Evolutionary conservation across 2,113 vertebrate species (phyloP).

Genomic region (Planiliza haematocheilus): DNA sequence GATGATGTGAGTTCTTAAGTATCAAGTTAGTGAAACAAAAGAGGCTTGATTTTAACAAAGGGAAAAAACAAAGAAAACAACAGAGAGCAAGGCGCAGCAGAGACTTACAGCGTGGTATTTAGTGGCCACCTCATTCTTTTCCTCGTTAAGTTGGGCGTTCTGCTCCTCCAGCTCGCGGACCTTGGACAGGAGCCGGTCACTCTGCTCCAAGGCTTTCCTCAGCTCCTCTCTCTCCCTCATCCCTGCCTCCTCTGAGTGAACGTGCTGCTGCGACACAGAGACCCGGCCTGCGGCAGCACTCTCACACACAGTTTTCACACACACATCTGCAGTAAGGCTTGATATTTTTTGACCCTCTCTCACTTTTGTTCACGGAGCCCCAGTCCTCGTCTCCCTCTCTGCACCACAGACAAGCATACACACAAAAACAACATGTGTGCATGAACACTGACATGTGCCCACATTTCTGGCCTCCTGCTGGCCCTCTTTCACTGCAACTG

Average conservation of each 20-base stretch:
- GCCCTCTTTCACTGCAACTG: slow-evolving; percentile 39
- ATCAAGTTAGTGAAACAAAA: slow-evolving; percentile 45
- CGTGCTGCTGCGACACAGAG: slow-evolving; percentile 53
- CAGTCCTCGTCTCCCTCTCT: slow-evolving; percentile 23
- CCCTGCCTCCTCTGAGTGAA: slow-evolving; percentile 46
- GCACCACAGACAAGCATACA: slow-evolving; percentile 23
- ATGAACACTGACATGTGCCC: slow-evolving; percentile 1
- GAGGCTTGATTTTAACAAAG: background rate
- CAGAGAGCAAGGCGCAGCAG: slow-evolving; percentile 15
- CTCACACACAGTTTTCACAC: slow-evolving; percentile 28
- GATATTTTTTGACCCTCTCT: slow-evolving; percentile 47
- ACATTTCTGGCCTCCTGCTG: slow-evolving; percentile 43
- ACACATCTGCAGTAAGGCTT: slow-evolving; percentile 24
- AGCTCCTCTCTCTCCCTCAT: slow-evolving; percentile 84
- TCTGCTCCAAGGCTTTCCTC: slow-evolving; percentile 78
- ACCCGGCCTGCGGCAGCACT: slow-evolving; percentile 24
- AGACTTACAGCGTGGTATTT: slow-evolving; percentile 79
- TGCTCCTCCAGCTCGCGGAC: slow-evolving; percentile 77
- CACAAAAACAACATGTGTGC: slow-evolving; percentile 17
- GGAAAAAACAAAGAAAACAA: background rate
- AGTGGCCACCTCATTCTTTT: slow-evolving; percentile 72
- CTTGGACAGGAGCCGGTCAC: slow-evolving; percentile 72
- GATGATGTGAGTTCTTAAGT: slow-evolving; percentile 27
- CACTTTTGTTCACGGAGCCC: slow-evolving; percentile 40
- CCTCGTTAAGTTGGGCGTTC: slow-evolving; percentile 68